Conservation (phyloP, 2,113 vertebrate genomes). For the Syngnathus typhle region DNA sequence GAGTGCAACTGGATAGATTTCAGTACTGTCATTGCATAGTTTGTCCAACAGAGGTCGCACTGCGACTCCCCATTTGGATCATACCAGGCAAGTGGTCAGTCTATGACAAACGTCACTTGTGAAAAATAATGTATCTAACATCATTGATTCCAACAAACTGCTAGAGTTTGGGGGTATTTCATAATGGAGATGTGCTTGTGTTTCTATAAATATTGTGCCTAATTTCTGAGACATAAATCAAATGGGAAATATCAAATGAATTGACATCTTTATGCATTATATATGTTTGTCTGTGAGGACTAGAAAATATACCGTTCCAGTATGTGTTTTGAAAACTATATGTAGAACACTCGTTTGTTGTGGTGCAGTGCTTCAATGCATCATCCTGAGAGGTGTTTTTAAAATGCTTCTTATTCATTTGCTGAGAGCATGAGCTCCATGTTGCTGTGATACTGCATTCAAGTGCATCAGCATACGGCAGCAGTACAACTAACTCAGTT, state of each 20-base stretch:
- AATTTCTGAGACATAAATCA: background rate
- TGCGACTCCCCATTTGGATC: background rate
- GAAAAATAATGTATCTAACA: background rate
- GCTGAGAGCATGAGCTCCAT: background rate
- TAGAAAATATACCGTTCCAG: background rate
- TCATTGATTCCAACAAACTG: background rate
- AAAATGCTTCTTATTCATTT: background rate
- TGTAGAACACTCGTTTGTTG: background rate
- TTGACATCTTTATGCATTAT: too few relatives aligned
- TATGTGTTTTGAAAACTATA: background rate
- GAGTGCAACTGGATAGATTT: too few relatives aligned
- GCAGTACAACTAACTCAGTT: slow-evolving; percentile 25
- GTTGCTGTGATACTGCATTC: slow-evolving; percentile 47
- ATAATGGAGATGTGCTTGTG: background rate
- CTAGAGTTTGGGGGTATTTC: background rate
- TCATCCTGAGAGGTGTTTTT: background rate
- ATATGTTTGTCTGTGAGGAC: too few relatives aligned
- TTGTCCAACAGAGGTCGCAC: background rate
- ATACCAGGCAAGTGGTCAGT: background rate
- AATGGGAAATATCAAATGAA: background rate
- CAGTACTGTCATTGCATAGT: background rate
- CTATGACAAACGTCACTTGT: background rate
- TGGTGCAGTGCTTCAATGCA: background rate
- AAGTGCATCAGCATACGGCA: slow-evolving; percentile 26
- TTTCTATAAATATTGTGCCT: background rate